Evolutionary conservation across 2,888 invertebrate species (phyloP).

Genomic region (Diploptera punctata): DNA sequence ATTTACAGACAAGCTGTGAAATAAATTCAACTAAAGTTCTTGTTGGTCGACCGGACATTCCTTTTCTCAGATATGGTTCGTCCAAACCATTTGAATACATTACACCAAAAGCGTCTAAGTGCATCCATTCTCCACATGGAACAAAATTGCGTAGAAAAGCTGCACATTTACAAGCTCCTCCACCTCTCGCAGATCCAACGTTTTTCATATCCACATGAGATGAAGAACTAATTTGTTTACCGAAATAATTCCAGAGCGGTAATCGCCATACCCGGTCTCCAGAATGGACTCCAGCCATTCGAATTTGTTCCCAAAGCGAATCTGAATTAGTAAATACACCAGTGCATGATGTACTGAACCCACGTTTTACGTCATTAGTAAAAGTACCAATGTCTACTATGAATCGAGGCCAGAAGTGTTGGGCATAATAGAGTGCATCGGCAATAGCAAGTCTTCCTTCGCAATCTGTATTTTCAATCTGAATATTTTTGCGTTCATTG

Average conservation of each 20-base stretch:
- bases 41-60: no score
- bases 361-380: slow-evolving; percentile 66
- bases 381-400: slow-evolving; percentile 73
- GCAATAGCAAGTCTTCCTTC: slow-evolving; percentile 75
- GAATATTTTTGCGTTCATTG: slow-evolving; percentile 74
- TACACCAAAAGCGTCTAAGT: no score
- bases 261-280: slow-evolving; percentile 77
- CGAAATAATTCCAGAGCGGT: slow-evolving; percentile 70
- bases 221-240: slow-evolving; percentile 55
- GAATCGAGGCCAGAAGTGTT: slow-evolving; percentile 62
- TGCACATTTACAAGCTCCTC: slow-evolving; percentile 71
- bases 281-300: slow-evolving; percentile 62
- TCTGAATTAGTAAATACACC: slow-evolving; percentile 69
- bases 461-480: slow-evolving; percentile 72
- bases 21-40: no score
- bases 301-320: slow-evolving; percentile 60
- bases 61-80: no score
- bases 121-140: no score
- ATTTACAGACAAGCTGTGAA: no score
- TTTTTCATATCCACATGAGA: slow-evolving; percentile 69
- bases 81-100: no score
- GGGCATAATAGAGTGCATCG: slow-evolving; percentile 72
- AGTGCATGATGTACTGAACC: slow-evolving; percentile 65
- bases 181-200: slow-evolving; percentile 64
- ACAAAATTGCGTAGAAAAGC: no score